Evolutionary conservation across 2,797 vertebrate genomes (phyloP).

Genomic region (Hippopotamyrus pictus): DNA sequence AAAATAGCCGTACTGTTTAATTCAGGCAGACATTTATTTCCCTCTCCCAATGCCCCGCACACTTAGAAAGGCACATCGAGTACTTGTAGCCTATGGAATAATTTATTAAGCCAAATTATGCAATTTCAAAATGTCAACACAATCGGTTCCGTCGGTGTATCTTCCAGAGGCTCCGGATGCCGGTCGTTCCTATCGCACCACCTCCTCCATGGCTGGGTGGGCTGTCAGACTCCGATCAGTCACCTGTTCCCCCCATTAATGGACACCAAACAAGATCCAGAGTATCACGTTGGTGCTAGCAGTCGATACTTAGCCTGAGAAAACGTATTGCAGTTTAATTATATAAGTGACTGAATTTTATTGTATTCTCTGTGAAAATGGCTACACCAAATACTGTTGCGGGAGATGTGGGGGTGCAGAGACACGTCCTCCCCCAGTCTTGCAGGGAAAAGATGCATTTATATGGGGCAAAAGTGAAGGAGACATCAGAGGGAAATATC

Average conservation of each 20-base stretch:
- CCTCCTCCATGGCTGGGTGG: neutral
- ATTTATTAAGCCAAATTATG: neutral
- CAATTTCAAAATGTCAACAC: slow-evolving; percentile 1
- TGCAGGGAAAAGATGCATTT: neutral
- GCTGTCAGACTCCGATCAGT: neutral
- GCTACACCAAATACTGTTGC: neutral
- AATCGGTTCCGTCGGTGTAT: neutral
- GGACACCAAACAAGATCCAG: neutral
- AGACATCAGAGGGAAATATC: neutral
- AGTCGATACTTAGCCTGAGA: neutral
- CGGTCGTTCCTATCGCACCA: neutral
- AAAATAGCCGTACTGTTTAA: neutral
- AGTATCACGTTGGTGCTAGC: neutral
- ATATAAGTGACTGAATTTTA: neutral
- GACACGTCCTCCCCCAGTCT: neutral
- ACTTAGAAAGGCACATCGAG: neutral
- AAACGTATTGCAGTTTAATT: neutral
- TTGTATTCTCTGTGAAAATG: neutral
- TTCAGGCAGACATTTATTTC: neutral
- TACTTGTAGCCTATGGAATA: neutral
- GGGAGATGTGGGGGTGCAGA: neutral
- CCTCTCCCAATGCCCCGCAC: neutral
- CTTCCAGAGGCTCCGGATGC: neutral
- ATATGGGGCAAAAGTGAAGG: neutral
- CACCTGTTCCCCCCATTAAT: neutral